Evolutionary conservation across 2,888 invertebrate species (phyloP).

Genomic region (Deilephila porcellus): DNA sequence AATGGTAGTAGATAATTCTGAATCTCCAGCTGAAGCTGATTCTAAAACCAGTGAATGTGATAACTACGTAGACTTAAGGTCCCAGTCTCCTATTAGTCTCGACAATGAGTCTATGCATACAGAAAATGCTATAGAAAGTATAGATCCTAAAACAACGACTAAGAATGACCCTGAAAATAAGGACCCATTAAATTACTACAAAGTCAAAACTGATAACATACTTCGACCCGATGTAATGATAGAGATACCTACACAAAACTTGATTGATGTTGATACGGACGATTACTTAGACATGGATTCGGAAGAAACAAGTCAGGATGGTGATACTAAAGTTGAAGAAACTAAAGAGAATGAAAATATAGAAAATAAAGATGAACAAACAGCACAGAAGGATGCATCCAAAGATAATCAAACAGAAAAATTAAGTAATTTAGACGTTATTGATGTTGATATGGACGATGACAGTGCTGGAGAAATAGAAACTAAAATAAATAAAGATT

Average conservation of each 20-base stretch:
- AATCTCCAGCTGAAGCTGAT: background rate
- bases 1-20: background rate
- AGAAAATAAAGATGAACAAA: background rate
- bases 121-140: background rate
- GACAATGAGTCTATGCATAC: slow-evolving; percentile 2
- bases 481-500: background rate
- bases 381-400: background rate
- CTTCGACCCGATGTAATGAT: slow-evolving; percentile 72
- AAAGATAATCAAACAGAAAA: slow-evolving; percentile 11
- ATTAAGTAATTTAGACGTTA: background rate
- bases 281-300: slow-evolving; percentile 39
- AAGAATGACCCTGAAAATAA: background rate
- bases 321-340: slow-evolving; percentile 26
- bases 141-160: background rate
- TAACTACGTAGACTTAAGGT: slow-evolving; percentile 8
- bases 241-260: slow-evolving; percentile 70
- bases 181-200: background rate
- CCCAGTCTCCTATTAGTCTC: slow-evolving; percentile 16
- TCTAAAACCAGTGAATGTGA: background rate
- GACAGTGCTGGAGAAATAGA: background rate
- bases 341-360: background rate
- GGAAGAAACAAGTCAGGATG: slow-evolving; percentile 35
- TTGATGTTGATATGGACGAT: background rate
- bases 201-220: slow-evolving; percentile 47
- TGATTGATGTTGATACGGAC: slow-evolving; percentile 58